phyloP scores from a whole-genome alignment of 92 coral and sea anemone genomes.

The Phenganax subtilis region DNA sequence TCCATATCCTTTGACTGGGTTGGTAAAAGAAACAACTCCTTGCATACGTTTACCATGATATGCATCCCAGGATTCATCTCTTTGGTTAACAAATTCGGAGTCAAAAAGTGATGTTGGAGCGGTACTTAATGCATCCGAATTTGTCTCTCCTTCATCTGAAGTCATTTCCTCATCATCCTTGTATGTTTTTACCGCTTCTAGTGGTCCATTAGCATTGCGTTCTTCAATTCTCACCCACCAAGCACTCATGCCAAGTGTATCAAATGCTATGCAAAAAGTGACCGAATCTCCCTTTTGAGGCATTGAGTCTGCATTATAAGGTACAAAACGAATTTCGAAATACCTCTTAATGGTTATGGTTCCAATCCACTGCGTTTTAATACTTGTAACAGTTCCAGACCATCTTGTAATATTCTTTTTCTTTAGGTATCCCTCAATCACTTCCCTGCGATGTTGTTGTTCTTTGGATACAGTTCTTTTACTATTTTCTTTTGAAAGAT shows the following conservation, averaged over 20 bases:
- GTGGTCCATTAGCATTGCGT: conserved; percentile 8
- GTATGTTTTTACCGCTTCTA: neutral
- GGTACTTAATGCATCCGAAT: conserved; percentile 34
- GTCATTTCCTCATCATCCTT: conserved; percentile 26
- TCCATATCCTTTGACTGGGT: conserved; percentile 50
- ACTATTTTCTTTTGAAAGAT: conserved; percentile 45
- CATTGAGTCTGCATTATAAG: conserved; percentile 54
- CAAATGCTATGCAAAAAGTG: conserved; percentile 58
- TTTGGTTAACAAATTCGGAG: neutral
- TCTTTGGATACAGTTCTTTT: conserved; percentile 7
- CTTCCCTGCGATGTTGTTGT: conserved; percentile 51
- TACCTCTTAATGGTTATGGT: conserved; percentile 47
- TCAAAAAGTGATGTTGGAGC: conserved; percentile 41
- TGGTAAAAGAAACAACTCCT: conserved; percentile 47
- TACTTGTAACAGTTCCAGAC: conserved; percentile 59
- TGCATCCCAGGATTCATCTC: conserved; percentile 42
- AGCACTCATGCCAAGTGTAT: conserved; percentile 65
- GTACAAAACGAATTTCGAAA: conserved; percentile 58
- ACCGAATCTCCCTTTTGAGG: conserved; percentile 64
- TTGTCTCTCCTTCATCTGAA: conserved; percentile 33
- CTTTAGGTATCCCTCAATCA: conserved; percentile 57
- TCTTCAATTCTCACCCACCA: conserved; percentile 61
- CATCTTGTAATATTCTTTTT: conserved; percentile 46
- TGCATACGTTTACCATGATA: conserved; percentile 42
- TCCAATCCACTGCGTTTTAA: conserved; percentile 52